A percentile compares a stretch with the other conserved stretches of the same genome.
These are phyloP conservation scores for Troides aeacus DNA, from an alignment of 2,888 invertebrate species.

Conservation along the genomic window DNA sequence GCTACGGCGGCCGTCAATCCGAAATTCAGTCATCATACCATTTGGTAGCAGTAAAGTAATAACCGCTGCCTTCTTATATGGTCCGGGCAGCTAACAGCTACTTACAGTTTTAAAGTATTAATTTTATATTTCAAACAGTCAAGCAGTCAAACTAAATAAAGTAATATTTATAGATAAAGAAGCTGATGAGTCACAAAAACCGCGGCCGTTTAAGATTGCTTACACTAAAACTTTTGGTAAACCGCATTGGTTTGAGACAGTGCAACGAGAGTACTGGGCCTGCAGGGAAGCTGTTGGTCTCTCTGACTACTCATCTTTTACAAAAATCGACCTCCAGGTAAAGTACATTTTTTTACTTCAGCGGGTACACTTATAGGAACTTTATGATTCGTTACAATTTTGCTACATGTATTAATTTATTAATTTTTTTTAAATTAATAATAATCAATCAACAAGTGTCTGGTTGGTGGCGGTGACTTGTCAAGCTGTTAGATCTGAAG, in stretches of 20 bases:
- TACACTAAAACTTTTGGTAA: slow-evolving; percentile 92
- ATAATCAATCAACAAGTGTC: no score
- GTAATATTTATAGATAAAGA: slow-evolving; percentile 62
- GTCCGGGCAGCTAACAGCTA: no score
- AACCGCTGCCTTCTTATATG: no score
- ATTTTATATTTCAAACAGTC: background rate
- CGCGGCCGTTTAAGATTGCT: slow-evolving; percentile 83
- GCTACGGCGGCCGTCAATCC: no score
- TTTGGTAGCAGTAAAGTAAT: no score
- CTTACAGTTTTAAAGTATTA: no score
- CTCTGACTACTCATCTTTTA: slow-evolving; percentile 98
- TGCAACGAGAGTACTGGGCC: slow-evolving; percentile 93
- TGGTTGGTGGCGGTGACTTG: no score
- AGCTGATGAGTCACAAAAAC: slow-evolving; percentile 39
- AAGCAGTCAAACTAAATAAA: background rate
- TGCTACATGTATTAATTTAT: no score
- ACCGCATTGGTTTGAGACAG: slow-evolving; percentile 95
- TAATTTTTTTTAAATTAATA: no score
- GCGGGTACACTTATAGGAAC: background rate
- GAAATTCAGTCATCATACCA: no score
- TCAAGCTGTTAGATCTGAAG: no score
- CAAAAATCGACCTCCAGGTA: slow-evolving; percentile 96
- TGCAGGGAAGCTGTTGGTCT: slow-evolving; percentile 95
- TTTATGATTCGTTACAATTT: background rate
- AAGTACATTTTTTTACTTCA: background rate